Percentiles rank a stretch among this genome's conserved stretches.
These are phyloP conservation scores for Eledone cirrhosa DNA, from an alignment of 2,888 invertebrate species.

Conservation along the genomic window DNA sequence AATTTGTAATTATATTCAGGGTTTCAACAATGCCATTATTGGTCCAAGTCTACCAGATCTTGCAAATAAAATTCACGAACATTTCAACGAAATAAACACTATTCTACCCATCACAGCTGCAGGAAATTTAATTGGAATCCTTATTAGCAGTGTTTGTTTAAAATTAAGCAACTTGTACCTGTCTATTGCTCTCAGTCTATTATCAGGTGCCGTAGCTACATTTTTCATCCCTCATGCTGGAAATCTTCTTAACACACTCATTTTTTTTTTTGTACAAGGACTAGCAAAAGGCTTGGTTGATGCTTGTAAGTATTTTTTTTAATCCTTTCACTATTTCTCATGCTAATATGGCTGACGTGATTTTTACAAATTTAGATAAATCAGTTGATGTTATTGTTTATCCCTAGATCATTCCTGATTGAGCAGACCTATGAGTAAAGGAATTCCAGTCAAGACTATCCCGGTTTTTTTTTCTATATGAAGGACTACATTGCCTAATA, in stretches of 20 bases:
- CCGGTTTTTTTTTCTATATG: no score
- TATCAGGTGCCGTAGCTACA: conserved; percentile 33
- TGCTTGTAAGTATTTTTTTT: conserved; percentile 36
- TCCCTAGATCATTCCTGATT: no score
- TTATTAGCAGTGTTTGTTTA: conserved; percentile 29
- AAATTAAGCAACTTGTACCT: conserved; percentile 23
- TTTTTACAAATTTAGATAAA: no score
- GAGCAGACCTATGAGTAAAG: no score
- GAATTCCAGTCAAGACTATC: no score
- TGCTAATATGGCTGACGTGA: no score
- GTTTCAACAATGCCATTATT: conserved; percentile 38
- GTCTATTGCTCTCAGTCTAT: conserved; percentile 32
- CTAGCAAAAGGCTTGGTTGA: conserved; percentile 37
- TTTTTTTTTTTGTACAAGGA: conserved; percentile 34
- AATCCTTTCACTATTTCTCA: no score
- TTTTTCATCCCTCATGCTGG: conserved; percentile 32
- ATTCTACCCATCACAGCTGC: conserved; percentile 35
- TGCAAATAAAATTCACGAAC: conserved; percentile 26
- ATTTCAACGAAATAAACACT: conserved; percentile 33
- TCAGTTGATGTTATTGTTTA: no score
- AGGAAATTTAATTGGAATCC: conserved; percentile 33
- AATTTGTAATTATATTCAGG: conserved; percentile 31
- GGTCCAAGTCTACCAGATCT: conserved; percentile 39
- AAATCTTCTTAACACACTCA: conserved; percentile 30
- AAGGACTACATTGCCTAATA: no score